Percentiles rank a stretch among this genome's conserved stretches.
phyloP scores from a whole-genome alignment of 2,888 invertebrate genomes.

The Seira ritae region DNA sequence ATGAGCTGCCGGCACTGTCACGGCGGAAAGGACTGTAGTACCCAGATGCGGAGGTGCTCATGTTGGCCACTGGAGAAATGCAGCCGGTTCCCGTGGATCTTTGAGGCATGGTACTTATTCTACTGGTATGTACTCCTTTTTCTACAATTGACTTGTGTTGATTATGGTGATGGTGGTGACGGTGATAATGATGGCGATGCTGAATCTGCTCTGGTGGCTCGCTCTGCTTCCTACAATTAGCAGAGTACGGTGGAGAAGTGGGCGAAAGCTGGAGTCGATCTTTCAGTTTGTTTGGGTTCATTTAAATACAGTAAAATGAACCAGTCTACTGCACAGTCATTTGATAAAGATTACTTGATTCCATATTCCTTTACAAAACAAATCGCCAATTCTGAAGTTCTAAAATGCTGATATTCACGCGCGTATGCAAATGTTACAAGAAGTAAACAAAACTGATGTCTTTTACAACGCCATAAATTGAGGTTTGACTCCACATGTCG shows the following conservation, averaged over 20 bases:
- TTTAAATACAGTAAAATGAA: slow-evolving; percentile 27
- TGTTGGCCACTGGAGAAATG: slow-evolving; percentile 33
- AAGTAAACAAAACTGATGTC: neutral
- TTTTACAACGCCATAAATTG: neutral
- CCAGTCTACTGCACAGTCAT: neutral
- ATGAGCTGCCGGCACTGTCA: slow-evolving; percentile 48
- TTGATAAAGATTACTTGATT: neutral
- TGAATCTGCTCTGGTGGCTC: neutral
- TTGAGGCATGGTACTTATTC: slow-evolving; percentile 52
- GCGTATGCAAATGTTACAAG: neutral
- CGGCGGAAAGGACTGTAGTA: slow-evolving; percentile 34
- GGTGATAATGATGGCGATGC: slow-evolving; percentile 40
- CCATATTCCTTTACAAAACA: neutral
- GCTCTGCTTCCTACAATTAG: slow-evolving; percentile 16
- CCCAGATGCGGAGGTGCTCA: neutral
- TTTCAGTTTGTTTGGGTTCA: slow-evolving; percentile 40
- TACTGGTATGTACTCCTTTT: slow-evolving; percentile 45
- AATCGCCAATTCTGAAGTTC: neutral
- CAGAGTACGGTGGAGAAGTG: slow-evolving; percentile 6
- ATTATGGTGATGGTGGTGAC: slow-evolving; percentile 18
- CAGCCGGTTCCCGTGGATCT: slow-evolving; percentile 38
- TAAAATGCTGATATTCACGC: neutral
- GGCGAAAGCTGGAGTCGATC: slow-evolving; percentile 23
- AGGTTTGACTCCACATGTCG: neutral
- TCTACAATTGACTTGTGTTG: slow-evolving; percentile 18